phyloP scores from a whole-genome alignment of 2,888 invertebrate genomes.

The Drosophila siamana region DNA sequence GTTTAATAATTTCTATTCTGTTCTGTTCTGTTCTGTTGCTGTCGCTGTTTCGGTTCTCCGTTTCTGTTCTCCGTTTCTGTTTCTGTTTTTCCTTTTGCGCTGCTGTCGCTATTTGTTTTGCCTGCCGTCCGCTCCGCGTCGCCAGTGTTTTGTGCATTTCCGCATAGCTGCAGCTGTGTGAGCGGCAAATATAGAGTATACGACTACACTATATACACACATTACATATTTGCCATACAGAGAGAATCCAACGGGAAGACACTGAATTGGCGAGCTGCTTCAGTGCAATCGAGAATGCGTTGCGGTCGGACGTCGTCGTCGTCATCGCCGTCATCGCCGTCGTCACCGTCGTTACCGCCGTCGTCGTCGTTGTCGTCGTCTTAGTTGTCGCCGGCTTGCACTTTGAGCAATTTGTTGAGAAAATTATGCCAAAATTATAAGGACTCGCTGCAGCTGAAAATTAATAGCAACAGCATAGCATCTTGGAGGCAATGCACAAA shows the following conservation, averaged over 20 bases:
- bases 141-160: slow-evolving; percentile 38
- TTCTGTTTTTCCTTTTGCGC: neutral
- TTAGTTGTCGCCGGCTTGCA: slow-evolving; percentile 30
- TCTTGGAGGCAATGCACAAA: neutral
- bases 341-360: neutral
- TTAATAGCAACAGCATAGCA: too few species aligned
- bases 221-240: slow-evolving; percentile 5
- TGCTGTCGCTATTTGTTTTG: neutral
- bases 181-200: slow-evolving; percentile 20
- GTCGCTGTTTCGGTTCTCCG: slow-evolving; percentile 1
- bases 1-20: slow-evolving; percentile 47
- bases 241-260: slow-evolving; percentile 59
- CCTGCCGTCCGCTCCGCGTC: neutral
- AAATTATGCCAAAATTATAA: neutral
- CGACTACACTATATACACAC: neutral
- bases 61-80: slow-evolving; percentile 4
- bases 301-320: slow-evolving; percentile 58
- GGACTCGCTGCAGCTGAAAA: neutral
- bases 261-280: slow-evolving; percentile 41
- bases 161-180: slow-evolving; percentile 53
- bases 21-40: neutral
- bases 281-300: slow-evolving; percentile 82
- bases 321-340: slow-evolving; percentile 25
- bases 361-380: slow-evolving; percentile 26
- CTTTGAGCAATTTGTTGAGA: neutral